Percentiles rank a stretch among this genome's conserved stretches.
phyloP scores from a whole-genome alignment of 2,113 vertebrate species.

The Zapus hudsonius region DNA sequence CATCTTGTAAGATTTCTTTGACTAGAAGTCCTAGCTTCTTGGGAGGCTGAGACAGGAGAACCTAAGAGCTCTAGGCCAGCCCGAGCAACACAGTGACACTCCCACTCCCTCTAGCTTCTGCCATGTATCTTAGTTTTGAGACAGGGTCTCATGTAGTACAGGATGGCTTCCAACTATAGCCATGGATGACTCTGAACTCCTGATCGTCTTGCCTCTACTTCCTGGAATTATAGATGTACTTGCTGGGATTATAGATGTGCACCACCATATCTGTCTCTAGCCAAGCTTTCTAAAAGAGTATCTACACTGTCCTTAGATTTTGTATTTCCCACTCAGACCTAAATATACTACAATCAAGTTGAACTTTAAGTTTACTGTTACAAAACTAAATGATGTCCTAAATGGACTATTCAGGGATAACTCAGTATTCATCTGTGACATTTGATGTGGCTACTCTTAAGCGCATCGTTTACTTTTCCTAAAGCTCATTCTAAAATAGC shows the following conservation, averaged over 20 bases:
- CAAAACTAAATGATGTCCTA: constrained; percentile 16
- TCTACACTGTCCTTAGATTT: not conserved
- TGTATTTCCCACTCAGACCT: not conserved
- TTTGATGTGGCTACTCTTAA: constrained; percentile 4
- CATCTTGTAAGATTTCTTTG: not conserved
- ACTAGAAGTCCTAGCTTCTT: not conserved
- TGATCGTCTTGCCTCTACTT: no score
- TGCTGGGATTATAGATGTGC: no score
- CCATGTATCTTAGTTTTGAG: not conserved
- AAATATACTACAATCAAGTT: not conserved
- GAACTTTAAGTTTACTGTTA: not conserved
- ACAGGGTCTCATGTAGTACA: no score
- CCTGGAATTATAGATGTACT: no score
- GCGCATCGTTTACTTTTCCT: not conserved
- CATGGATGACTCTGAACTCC: no score
- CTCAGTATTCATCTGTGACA: constrained; percentile 23
- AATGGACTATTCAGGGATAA: not conserved
- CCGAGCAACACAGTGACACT: not conserved
- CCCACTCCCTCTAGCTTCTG: not conserved
- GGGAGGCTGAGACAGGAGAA: not conserved
- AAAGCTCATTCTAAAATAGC: constrained; percentile 48
- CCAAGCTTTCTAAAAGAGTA: constrained; percentile 17
- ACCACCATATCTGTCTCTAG: not conserved
- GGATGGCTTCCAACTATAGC: no score
- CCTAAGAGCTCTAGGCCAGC: not conserved